A percentile compares a stretch with the other conserved stretches of the same genome.
phyloP scores from a whole-genome alignment of 2,888 invertebrate species.

The Leptura quadrifasciata region DNA sequence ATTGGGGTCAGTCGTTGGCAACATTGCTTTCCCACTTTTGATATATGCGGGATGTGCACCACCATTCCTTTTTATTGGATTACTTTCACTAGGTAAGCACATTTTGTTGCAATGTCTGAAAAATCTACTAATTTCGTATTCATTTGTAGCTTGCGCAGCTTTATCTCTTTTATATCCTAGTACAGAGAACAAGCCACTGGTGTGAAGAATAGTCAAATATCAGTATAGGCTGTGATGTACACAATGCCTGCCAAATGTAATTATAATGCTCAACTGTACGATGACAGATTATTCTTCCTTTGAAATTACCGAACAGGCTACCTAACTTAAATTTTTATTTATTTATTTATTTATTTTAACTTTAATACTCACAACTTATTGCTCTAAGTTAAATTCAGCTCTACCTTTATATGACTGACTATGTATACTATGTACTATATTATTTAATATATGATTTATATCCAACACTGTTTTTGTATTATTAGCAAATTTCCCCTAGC shows the following conservation, averaged over 20 bases:
- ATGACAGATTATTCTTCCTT: background rate
- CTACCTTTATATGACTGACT: background rate
- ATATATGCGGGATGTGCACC: constrained; percentile 42
- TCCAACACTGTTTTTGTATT: background rate
- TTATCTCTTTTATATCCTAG: background rate
- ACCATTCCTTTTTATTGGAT: constrained; percentile 45
- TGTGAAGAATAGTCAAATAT: background rate
- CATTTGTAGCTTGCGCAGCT: constrained; percentile 16
- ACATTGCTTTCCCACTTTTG: constrained; percentile 43
- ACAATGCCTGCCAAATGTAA: background rate
- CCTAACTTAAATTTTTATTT: background rate
- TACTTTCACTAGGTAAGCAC: constrained; percentile 32
- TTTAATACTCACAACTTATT: background rate
- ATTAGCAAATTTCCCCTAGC: too few relatives aligned
- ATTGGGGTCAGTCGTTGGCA: constrained; percentile 41
- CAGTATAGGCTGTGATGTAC: background rate
- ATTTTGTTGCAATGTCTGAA: background rate
- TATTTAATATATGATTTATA: background rate
- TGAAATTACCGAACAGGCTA: background rate
- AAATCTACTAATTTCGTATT: background rate
- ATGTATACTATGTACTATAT: background rate
- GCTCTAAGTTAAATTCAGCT: background rate
- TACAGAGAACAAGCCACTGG: background rate
- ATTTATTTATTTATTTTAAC: constrained; percentile 2
- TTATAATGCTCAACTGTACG: background rate